phyloP scores from a whole-genome alignment of 2,888 invertebrate genomes.

The Odontocolon sp. region DNA sequence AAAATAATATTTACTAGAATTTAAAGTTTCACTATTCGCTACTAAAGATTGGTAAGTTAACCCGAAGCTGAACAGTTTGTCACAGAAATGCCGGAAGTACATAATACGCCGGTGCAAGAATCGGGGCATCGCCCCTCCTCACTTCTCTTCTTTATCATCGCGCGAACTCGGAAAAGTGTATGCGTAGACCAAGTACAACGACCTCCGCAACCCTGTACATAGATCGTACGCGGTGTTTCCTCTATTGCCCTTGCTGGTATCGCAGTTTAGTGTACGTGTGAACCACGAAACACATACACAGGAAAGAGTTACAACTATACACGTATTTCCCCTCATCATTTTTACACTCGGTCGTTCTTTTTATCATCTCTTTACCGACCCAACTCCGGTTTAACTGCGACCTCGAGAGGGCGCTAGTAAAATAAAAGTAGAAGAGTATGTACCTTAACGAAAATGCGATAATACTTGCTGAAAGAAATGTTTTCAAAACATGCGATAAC shows the following conservation, averaged over 20 bases:
- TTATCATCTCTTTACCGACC: background rate
- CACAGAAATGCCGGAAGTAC: constrained; percentile 45
- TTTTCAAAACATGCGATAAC: no score
- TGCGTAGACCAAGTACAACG: constrained; percentile 59
- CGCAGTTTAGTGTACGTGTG: constrained; percentile 33
- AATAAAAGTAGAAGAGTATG: background rate
- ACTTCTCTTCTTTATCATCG: constrained; percentile 30
- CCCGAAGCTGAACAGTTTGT: constrained; percentile 4
- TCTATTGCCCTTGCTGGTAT: constrained; percentile 14
- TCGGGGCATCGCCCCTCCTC: constrained; percentile 17
- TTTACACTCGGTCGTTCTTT: background rate
- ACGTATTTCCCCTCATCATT: background rate
- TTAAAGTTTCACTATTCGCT: background rate
- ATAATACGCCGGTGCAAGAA: constrained; percentile 43
- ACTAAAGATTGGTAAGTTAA: background rate
- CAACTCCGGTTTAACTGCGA: background rate
- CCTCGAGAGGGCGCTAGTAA: background rate
- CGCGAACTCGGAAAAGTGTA: constrained; percentile 39
- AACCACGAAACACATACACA: background rate
- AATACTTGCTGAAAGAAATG: no score
- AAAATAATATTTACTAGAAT: background rate
- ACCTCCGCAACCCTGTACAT: constrained; percentile 49
- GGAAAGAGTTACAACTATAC: no score
- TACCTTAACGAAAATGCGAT: no score
- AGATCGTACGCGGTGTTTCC: background rate